These are phyloP conservation scores for Huso huso DNA, from an alignment of 2,797 vertebrate genomes.

Conservation along the genomic window DNA sequence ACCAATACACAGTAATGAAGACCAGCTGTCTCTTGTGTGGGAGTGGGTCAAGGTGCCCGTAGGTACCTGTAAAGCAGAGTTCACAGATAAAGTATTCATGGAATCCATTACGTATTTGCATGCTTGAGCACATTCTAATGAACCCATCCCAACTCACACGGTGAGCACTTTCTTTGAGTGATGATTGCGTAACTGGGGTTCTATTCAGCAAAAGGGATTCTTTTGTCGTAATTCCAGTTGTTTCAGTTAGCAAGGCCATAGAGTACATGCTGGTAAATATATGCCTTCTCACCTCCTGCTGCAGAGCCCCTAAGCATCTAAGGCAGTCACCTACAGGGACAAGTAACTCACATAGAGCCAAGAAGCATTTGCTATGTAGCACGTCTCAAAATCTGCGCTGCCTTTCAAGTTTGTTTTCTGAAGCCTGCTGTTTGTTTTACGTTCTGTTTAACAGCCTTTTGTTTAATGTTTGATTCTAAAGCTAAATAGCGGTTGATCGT, in stretches of 20 bases:
- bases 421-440: too few relatives aligned
- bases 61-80: not conserved
- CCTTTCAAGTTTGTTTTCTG: too few relatives aligned
- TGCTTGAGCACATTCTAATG: not conserved
- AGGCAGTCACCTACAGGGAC: too few relatives aligned
- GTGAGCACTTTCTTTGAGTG: not conserved
- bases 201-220: not conserved
- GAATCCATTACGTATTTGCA: not conserved
- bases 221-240: not conserved
- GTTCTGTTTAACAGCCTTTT: too few relatives aligned
- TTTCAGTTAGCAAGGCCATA: conserved; percentile 2
- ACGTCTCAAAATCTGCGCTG: too few relatives aligned
- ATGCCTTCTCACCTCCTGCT: not conserved
- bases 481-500: too few relatives aligned
- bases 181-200: not conserved
- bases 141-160: not conserved
- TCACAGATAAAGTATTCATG: not conserved
- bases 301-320: not conserved
- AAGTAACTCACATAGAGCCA: too few relatives aligned
- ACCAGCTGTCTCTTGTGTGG: not conserved
- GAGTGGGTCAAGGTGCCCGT: not conserved
- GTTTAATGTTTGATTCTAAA: too few relatives aligned
- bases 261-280: not conserved
- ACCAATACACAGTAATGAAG: not conserved
- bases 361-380: too few relatives aligned